Base-by-base conservation (phyloP, 2,113 vertebrate genomes). In the Rattus rattus region DNA sequence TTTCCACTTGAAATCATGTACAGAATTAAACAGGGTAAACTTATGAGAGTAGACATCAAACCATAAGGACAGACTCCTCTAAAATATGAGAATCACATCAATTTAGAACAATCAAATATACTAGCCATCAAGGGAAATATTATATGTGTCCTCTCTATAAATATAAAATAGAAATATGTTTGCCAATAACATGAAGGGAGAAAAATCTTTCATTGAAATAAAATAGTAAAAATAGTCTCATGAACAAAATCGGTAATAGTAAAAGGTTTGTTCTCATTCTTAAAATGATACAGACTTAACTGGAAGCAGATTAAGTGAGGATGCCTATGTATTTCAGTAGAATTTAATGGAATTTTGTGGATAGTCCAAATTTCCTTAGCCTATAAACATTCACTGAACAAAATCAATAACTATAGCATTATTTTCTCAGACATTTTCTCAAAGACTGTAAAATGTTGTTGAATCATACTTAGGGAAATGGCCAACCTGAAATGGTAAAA, bases 401-500 rank as follows among this genome's bases (percentile, higher is more conserved):
- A 90, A 88, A 90, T 92, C 39, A 90, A 92, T 88, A 75, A 30
- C 54, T n/a, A 72, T 3, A 17, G 67, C 22, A 56, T 73, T 83
- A 65, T 75, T 94, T 85, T 39, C 33, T 90, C 52, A 72, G 59
- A n/a, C 12, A 28, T 80, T 92, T 93, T 72, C n/a, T 88, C 49
- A 63, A 52, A 84, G 10, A 84, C 4, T 7, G 1, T 14, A 90
- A 73, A 65, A 16, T 47, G 47, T 49, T 87, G 5, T 77, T 47
- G 87, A 84, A 79, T 84, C 30, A 87, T 47, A 67, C 54, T 96
- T 72, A 88, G 28, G 30, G 12, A 80, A 49, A 93, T 67, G 36
- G 36, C 17, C 69, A 84, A 10, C 84, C 13, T 93, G 39, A 90
- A 94, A 72, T 79, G 30, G 36, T 90, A 11, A 92, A 97, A 91